Evolutionary conservation across 2,797 vertebrate genomes (phyloP).

Genomic region (Petrocephalus schoutedeni): DNA sequence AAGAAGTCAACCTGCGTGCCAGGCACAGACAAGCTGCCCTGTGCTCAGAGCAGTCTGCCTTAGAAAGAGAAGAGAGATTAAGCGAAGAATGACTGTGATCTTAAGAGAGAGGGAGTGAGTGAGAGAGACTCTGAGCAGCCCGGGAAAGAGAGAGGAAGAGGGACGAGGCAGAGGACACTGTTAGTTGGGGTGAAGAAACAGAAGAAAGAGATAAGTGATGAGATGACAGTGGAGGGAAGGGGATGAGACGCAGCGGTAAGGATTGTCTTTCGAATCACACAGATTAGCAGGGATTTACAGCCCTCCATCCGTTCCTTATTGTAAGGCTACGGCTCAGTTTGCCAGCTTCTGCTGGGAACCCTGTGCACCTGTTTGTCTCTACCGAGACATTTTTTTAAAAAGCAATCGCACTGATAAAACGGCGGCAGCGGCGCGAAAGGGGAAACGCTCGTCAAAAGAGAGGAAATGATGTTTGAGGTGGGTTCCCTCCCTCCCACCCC

Average conservation of each 20-base stretch:
- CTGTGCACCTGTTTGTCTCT: slow-evolving; percentile 33
- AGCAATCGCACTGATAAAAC: slow-evolving; percentile 12
- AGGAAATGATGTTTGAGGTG: slow-evolving; percentile 54
- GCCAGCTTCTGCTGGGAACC: slow-evolving; percentile 30
- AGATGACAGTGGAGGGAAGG: slow-evolving; percentile 57
- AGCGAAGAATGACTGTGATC: slow-evolving; percentile 32
- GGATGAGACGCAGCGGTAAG: slow-evolving; percentile 68
- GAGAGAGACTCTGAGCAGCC: slow-evolving; percentile 39
- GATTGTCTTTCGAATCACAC: slow-evolving; percentile 5
- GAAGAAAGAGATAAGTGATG: slow-evolving; percentile 59
- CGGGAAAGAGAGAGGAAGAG: slow-evolving; percentile 44
- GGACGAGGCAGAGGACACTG: slow-evolving; percentile 63
- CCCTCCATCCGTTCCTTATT: not conserved
- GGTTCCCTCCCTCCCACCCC: slow-evolving; percentile 30
- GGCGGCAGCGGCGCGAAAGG: slow-evolving; percentile 21
- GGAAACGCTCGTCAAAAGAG: slow-evolving; percentile 41
- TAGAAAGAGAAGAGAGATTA: slow-evolving; percentile 47
- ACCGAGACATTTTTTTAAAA: slow-evolving; percentile 33
- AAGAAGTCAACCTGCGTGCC: slow-evolving; percentile 69
- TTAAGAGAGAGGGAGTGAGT: slow-evolving; percentile 3
- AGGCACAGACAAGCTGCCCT: slow-evolving; percentile 47
- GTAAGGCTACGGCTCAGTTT: slow-evolving; percentile 33
- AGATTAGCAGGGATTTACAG: not conserved
- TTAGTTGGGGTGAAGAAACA: slow-evolving; percentile 60
- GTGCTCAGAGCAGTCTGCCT: slow-evolving; percentile 37